Percentiles rank a stretch among this genome's conserved stretches.
Conservation (phyloP, 2,888 invertebrate genomes). For the Cyclophora albipunctata region DNA sequence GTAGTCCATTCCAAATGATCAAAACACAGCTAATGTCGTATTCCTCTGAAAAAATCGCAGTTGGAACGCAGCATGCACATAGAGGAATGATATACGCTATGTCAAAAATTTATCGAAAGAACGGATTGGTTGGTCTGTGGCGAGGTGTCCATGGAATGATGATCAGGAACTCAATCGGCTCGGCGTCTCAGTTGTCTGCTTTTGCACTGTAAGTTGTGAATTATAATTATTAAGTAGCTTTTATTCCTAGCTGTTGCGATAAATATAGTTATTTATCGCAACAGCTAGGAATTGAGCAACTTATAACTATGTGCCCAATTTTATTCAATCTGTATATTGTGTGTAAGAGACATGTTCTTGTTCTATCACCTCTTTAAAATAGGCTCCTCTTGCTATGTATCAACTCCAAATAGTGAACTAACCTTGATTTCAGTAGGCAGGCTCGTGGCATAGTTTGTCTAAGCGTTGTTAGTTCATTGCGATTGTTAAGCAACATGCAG, state of each 20-base stretch:
- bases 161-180: constrained; percentile 86
- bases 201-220: constrained; percentile 63
- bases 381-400: constrained; percentile 79
- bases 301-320: no score
- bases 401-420: no score
- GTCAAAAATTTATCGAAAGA: constrained; percentile 70
- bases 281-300: no score
- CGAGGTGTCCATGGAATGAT: constrained; percentile 85
- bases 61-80: constrained; percentile 90
- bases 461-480: no score
- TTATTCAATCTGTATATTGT: no score
- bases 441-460: neutral
- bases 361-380: no score
- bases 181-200: constrained; percentile 87
- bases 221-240: no score
- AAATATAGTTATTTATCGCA: no score
- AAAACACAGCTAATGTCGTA: constrained; percentile 91
- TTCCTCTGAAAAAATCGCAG: constrained; percentile 85
- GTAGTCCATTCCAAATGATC: constrained; percentile 92
- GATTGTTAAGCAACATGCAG: no score
- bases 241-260: no score
- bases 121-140: constrained; percentile 77
- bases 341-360: no score
- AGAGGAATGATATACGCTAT: constrained; percentile 80
- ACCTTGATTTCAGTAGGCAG: neutral